Evolutionary conservation across 2,888 invertebrate genomes (phyloP).

Genomic region (Sphecodes monilicornis): DNA sequence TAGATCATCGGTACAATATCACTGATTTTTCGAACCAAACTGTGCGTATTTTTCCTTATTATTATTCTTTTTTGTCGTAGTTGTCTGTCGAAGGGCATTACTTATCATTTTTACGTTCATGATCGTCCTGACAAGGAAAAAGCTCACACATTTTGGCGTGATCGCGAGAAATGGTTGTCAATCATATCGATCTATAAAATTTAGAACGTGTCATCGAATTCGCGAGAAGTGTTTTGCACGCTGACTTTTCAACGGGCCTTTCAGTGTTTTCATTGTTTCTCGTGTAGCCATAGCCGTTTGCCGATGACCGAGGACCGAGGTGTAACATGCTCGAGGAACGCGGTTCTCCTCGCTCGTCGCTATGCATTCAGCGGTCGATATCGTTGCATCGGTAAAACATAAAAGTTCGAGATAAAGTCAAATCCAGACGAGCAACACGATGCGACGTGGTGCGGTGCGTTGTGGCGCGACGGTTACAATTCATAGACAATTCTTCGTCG

Average conservation of each 20-base stretch:
- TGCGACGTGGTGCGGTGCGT: background rate
- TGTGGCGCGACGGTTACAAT: background rate
- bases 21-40: no score
- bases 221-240: background rate
- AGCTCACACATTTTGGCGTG: background rate
- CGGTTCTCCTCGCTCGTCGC: background rate
- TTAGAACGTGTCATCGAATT: background rate
- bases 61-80: background rate
- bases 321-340: background rate
- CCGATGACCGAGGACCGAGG: background rate
- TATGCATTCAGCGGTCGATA: background rate
- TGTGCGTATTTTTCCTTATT: background rate
- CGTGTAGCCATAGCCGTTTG: background rate
- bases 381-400: background rate
- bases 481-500: conserved; percentile 32
- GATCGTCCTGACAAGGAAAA: background rate
- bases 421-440: background rate
- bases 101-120: no score
- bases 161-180: background rate
- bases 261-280: background rate
- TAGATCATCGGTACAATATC: no score
- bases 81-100: no score
- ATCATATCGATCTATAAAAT: background rate
- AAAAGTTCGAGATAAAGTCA: conserved; percentile 18
- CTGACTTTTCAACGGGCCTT: background rate